These are phyloP conservation scores for Gopherus evgoodei DNA, from an alignment of 2,113 vertebrate genomes.

Conservation along the genomic window DNA sequence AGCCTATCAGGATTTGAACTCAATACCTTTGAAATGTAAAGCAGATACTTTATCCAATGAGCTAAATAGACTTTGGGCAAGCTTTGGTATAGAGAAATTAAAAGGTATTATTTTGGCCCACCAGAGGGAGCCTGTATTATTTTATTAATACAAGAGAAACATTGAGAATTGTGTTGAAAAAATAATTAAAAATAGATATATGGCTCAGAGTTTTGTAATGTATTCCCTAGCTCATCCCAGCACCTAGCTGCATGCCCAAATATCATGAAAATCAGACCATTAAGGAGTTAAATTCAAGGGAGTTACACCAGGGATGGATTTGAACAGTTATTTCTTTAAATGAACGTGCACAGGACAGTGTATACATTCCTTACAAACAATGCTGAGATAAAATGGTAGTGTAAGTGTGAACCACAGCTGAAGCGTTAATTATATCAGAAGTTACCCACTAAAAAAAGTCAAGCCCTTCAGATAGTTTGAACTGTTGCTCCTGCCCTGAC, in stretches of 20 bases:
- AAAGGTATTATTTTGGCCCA: conserved; percentile 62
- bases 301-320: conserved; percentile 11
- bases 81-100: background rate
- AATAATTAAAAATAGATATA: background rate
- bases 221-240: background rate
- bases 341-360: background rate
- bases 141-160: conserved; percentile 26
- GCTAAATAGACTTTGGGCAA: background rate
- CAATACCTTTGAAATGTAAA: background rate
- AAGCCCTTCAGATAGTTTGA: background rate
- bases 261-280: background rate
- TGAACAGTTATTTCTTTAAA: background rate
- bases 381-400: background rate
- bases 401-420: background rate
- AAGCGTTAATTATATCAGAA: background rate
- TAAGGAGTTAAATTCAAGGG: conserved; percentile 21
- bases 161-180: background rate
- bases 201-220: background rate
- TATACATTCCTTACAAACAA: background rate
- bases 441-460: background rate
- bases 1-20: background rate
- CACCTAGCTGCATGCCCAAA: background rate
- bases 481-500: background rate
- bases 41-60: background rate
- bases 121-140: conserved; percentile 74